Conservation (phyloP, 2,888 invertebrate genomes). For the Rugalucina vietnamica region DNA sequence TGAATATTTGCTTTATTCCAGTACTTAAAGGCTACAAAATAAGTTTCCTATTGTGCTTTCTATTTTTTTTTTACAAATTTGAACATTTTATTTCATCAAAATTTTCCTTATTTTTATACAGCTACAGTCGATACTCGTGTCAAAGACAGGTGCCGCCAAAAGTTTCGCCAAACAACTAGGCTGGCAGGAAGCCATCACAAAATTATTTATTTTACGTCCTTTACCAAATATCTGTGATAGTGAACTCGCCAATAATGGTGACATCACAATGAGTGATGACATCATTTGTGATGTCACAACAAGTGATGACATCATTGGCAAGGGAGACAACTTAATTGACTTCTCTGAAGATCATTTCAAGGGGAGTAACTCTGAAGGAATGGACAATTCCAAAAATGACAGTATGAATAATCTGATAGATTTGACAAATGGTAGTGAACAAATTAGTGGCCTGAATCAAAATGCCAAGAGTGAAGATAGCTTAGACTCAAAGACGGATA, state of each 20-base stretch:
- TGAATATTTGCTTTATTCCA: too few species aligned
- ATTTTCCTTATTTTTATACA: slow-evolving; percentile 58
- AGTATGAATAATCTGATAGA: neutral
- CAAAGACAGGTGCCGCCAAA: slow-evolving; percentile 76
- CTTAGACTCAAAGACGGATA: neutral
- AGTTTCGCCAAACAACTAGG: slow-evolving; percentile 83
- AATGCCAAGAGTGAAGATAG: neutral
- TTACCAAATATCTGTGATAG: slow-evolving; percentile 37
- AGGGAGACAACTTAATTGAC: slow-evolving; percentile 1
- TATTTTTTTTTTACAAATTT: neutral
- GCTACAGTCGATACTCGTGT: slow-evolving; percentile 78
- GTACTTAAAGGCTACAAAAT: too few species aligned
- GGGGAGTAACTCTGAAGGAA: slow-evolving; percentile 35
- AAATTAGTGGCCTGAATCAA: neutral
- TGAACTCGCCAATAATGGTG: neutral
- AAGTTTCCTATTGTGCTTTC: neutral
- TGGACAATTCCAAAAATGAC: slow-evolving; percentile 9
- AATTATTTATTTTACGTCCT: slow-evolving; percentile 75
- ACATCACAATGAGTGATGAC: neutral
- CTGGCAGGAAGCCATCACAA: slow-evolving; percentile 86
- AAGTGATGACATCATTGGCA: neutral
- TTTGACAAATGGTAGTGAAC: neutral
- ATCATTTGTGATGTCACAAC: neutral
- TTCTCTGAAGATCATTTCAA: slow-evolving; percentile 12
- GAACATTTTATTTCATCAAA: neutral